phyloP scores from a whole-genome alignment of 23 tunicate species.

The Halocynthia aurantium region DNA sequence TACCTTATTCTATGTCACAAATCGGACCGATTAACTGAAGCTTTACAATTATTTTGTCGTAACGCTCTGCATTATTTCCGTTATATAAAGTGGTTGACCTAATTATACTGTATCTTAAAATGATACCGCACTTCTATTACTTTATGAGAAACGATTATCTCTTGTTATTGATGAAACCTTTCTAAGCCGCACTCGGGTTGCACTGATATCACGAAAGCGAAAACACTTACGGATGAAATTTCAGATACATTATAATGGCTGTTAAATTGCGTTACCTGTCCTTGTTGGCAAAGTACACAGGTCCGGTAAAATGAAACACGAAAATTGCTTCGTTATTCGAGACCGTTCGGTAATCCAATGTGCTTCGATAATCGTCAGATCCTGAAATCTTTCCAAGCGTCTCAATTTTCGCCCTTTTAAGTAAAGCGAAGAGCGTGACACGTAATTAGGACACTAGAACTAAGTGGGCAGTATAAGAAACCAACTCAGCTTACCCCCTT shows the following conservation, averaged over 20 bases:
- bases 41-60: too few relatives aligned
- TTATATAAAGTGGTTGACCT: too few relatives aligned
- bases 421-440: too few relatives aligned
- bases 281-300: slow-evolving; percentile 66
- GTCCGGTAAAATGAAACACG: slow-evolving; percentile 17
- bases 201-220: not conserved
- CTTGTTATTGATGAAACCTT: not conserved
- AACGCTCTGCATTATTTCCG: too few relatives aligned
- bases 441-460: too few relatives aligned
- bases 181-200: not conserved
- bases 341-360: not conserved
- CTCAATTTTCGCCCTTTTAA: too few relatives aligned
- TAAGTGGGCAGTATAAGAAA: too few relatives aligned
- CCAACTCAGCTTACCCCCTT: slow-evolving; percentile 36
- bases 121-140: too few relatives aligned
- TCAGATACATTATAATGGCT: not conserved
- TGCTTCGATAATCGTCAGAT: not conserved
- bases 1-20: too few relatives aligned
- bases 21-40: too few relatives aligned
- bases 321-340: slow-evolving; percentile 3
- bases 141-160: too few relatives aligned
- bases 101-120: too few relatives aligned
- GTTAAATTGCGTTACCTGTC: slow-evolving; percentile 40
- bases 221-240: not conserved
- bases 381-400: not conserved